Evolutionary conservation across 2,797 vertebrate genomes (phyloP).

Genomic region (Petrocephalus sullivani): DNA sequence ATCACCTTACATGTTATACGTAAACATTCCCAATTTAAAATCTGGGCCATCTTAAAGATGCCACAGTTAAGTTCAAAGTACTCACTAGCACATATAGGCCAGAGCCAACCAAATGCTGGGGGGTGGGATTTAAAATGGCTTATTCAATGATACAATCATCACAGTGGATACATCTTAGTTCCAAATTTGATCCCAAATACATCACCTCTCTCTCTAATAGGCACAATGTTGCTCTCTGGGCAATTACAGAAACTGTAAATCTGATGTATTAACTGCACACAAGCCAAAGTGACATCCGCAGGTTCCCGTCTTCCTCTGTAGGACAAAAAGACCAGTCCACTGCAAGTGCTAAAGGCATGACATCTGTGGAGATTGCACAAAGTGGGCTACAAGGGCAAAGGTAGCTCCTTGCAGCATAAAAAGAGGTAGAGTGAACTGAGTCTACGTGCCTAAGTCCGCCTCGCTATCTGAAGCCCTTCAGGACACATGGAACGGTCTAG

Average conservation of each 20-base stretch:
- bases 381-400: not conserved
- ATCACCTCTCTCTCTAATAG: not conserved
- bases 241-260: not conserved
- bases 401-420: not conserved
- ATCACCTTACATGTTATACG: not conserved
- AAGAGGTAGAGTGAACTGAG: conserved; percentile 7
- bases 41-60: not conserved
- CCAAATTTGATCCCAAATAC: not conserved
- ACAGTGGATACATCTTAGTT: not conserved
- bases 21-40: not conserved
- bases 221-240: not conserved
- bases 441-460: not conserved
- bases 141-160: not conserved
- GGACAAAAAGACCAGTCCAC: not conserved
- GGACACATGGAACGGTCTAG: not conserved
- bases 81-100: not conserved
- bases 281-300: not conserved
- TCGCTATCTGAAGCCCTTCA: not conserved
- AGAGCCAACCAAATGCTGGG: not conserved
- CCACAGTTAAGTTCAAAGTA: not conserved
- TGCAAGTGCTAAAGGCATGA: not conserved
- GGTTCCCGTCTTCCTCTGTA: not conserved
- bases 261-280: not conserved
- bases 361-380: not conserved
- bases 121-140: not conserved